phyloP scores from a whole-genome alignment of 2,888 invertebrate species.

The Trachelus troglodyta region DNA sequence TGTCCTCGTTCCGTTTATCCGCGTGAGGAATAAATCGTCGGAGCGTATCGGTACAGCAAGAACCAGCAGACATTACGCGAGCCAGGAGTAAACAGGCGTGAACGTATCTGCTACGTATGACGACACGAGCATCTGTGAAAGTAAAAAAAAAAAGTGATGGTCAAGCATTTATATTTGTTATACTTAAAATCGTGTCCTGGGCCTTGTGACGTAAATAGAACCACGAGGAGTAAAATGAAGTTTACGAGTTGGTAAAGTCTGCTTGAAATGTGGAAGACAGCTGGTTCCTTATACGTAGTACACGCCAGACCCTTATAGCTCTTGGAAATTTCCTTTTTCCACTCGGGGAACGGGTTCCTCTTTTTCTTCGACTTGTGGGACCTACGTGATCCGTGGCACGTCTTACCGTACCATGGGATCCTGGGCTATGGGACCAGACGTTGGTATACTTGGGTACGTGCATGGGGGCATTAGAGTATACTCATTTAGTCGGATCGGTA shows the following conservation, averaged over 20 bases:
- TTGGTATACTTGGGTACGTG: neutral
- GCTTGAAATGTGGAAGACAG: neutral
- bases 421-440: neutral
- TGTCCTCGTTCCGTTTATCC: slow-evolving; percentile 41
- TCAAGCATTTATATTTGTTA: neutral
- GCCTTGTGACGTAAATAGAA: neutral
- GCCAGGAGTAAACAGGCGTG: neutral
- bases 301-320: neutral
- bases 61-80: neutral
- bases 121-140: neutral
- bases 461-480: neutral
- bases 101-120: neutral
- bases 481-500: neutral
- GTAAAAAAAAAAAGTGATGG: neutral
- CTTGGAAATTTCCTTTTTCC: neutral
- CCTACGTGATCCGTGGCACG: neutral
- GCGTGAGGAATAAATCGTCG: slow-evolving; percentile 23
- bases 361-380: neutral
- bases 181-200: neutral
- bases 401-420: neutral
- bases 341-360: neutral
- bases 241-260: neutral
- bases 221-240: neutral
- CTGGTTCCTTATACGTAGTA: neutral
- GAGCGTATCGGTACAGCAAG: slow-evolving; percentile 19